Evolutionary conservation across 2,888 invertebrate genomes (phyloP), one percentile per base, ranked within the genome.

Genomic region (Halictus quadricinctus): DNA sequence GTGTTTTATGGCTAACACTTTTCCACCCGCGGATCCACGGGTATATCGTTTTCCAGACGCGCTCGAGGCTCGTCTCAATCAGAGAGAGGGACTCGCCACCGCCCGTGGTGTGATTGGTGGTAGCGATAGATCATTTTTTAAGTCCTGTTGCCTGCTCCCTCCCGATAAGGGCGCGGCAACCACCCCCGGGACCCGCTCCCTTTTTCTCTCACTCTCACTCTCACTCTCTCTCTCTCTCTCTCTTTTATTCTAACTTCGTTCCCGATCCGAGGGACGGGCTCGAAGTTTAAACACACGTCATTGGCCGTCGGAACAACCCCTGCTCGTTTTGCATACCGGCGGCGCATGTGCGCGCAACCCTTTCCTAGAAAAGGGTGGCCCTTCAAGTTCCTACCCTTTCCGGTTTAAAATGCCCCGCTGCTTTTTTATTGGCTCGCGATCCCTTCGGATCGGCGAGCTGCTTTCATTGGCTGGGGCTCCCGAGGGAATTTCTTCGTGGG

Each of bases 51-150:
- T 90, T 88, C 89, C 83, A 88, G 88, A 81, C 85, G 79, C 73
- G 85, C 70, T 81, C 81, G 88, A 85, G 89, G 90, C 87, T 91
- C 90, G 92, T 91, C 92, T 92, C 92, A 91, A 92, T 92, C 91
- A 91, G 90, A 91, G 90, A 91, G 90, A 91, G 90, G 88, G 90
- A 90, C 88, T 80, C 72, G 85, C 69, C 73, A 87, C 90, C 93
- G 90, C 93, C 93, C 91, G 92, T 88, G 88, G 92, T 86, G 93
- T 93, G 94, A 94, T 94, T 93, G 93, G 94, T 93, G 91, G 92
- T 83, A 82, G 89, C 88, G 86, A 92, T 93, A 91, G 91, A 91
- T 93, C 94, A 94, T 93, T 93, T 94, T 94, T 94, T 93, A 93
- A 93, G 90, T 91, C 92, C 76, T 80, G 84, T 54, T 90, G 91